Conservation (phyloP, 1,140 invertebrate species). For the Lasaia peninsularis region DNA sequence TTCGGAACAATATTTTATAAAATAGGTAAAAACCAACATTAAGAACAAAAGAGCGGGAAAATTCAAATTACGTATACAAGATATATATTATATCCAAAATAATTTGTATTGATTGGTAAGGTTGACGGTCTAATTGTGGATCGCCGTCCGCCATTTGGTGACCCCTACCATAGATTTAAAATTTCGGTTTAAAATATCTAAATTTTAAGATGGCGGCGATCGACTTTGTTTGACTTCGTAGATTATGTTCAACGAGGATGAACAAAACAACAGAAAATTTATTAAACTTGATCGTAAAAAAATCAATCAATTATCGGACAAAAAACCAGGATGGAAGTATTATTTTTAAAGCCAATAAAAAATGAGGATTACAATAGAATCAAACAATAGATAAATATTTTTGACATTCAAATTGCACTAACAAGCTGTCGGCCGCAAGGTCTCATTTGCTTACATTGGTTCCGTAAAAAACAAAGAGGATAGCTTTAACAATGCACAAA, state of each 20-base stretch:
- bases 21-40: too few relatives aligned
- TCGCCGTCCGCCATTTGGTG: too few relatives aligned
- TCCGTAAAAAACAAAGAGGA: slow-evolving; percentile 20
- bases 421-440: slow-evolving; percentile 56
- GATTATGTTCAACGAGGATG: not conserved
- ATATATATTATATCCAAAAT: too few relatives aligned
- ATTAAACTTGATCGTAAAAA: not conserved
- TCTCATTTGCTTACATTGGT: slow-evolving; percentile 19
- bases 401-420: slow-evolving; percentile 53
- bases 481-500: not conserved
- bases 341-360: slow-evolving; percentile 9
- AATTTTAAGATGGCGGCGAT: too few relatives aligned
- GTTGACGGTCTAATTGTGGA: too few relatives aligned
- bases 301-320: not conserved
- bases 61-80: too few relatives aligned
- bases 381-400: slow-evolving; percentile 49
- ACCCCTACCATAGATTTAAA: too few relatives aligned
- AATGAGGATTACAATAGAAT: slow-evolving; percentile 34
- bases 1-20: too few relatives aligned
- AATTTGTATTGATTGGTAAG: too few relatives aligned
- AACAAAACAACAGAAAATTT: not conserved
- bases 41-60: too few relatives aligned
- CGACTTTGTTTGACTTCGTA: too few relatives aligned
- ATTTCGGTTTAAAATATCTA: too few relatives aligned
- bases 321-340: not conserved